These are phyloP conservation scores for Phalloptychus januarius DNA, from an alignment of 2,797 vertebrate genomes.

Conservation along the genomic window DNA sequence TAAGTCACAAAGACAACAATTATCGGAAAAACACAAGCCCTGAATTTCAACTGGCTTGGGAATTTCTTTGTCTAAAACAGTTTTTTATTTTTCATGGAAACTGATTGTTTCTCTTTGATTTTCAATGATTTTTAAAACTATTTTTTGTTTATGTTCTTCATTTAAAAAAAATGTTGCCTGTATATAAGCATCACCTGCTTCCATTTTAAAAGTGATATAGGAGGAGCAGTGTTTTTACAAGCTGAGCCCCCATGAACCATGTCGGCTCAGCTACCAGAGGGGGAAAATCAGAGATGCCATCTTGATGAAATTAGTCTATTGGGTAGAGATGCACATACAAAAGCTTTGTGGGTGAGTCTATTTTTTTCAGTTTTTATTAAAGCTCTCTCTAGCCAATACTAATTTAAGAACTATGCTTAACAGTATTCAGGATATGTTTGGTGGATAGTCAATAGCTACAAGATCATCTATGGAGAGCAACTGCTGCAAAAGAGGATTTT, in stretches of 20 bases:
- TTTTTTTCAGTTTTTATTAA: neutral
- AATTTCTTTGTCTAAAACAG: constrained; percentile 5
- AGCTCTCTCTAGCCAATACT: neutral
- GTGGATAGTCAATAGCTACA: neutral
- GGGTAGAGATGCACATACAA: neutral
- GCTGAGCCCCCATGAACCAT: constrained; percentile 68
- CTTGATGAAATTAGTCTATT: constrained; percentile 3
- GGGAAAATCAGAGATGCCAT: constrained; percentile 15
- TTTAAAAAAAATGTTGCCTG: neutral
- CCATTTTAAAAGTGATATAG: constrained; percentile 61
- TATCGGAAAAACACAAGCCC: neutral
- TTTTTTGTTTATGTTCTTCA: too few species aligned
- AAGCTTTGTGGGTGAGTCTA: neutral
- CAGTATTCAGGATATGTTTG: neutral
- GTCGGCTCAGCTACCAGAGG: constrained; percentile 64
- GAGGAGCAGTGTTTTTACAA: constrained; percentile 69
- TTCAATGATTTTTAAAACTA: neutral
- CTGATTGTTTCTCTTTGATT: neutral
- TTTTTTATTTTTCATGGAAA: neutral
- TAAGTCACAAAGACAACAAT: constrained; percentile 27
- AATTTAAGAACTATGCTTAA: neutral
- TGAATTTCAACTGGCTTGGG: neutral
- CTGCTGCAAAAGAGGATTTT: neutral
- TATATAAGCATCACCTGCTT: constrained; percentile 8
- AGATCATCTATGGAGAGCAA: neutral